Base-by-base conservation (phyloP, 1,140 invertebrate species). In the Lasioglossum albipes region DNA sequence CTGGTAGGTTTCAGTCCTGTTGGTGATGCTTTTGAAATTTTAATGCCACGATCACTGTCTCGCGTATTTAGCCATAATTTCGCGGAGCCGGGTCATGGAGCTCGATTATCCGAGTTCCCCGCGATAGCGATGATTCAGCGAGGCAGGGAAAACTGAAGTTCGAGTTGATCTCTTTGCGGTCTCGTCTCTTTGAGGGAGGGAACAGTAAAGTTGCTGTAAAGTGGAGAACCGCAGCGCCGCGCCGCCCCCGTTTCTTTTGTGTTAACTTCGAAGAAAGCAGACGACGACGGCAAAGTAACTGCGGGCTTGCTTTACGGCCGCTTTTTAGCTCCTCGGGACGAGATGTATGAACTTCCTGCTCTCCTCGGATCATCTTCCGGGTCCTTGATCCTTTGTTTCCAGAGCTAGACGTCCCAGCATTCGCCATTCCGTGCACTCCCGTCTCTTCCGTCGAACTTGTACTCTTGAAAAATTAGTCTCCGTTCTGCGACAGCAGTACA, bases 81-180 rank as follows among this genome's bases (percentile, higher is more conserved):
- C 64, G 12, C 61, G 61, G 1, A n/a, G 22, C 27, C 22, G 6
- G 27, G 12, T 64, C 27, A 22, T 10, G 2, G 12, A 9, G 61
- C 22, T 36, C 36, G 36, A 36, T 36, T 36, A 36, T 36, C 31
- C 1, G 27, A 2, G 31, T 65, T 6, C 16, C 20, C 36, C 36
- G 16, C 31, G 31, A 65, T 13, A 31, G 0, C 62, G 31, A 75
- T 67, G 80, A 77, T 49, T 74, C 27, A 64, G 27, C 36, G 31
- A 9, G 22, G 4, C 62, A 9, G 31, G 31, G 62, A 65, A 65
- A 41, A 16, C 16, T 20, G 62, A 65, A 18, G 27, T 41, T 27
- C 61, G 10, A 16, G 62, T 41, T 18, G 9, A 13, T 65, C 27
- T 41, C 62, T 65, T 65, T 36, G 7, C 62, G 13, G 31, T 65